Evolutionary conservation across 2,797 vertebrate genomes (phyloP), one percentile per base, ranked within the genome.

Genomic region (Denticeps clupeoides): DNA sequence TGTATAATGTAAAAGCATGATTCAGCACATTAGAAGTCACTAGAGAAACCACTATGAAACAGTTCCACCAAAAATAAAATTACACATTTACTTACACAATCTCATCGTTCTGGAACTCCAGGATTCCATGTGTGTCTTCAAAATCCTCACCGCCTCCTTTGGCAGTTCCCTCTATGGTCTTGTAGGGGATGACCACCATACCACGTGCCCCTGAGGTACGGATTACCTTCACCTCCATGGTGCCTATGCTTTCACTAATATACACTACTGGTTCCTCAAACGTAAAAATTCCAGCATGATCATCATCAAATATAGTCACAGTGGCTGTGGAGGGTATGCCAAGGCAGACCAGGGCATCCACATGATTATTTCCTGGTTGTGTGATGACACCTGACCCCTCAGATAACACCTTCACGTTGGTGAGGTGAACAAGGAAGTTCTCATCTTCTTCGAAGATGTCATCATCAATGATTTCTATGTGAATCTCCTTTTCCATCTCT

Each of bases 401-500:
- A 0, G 74, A 65, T 9, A 78, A 32, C 10, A 88, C 82, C 1
- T 69, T 83, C 41, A 90, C 75, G 0, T 90, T 89, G 72, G 84
- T 91, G 41, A 98, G 89, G 54, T 96, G 91, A 41, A 97, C 89
- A 48, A 89, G 73, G 69, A 98, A 97, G 57, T 94, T 89, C 60
- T 98, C 92, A 1, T 97, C 94, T 52, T 97, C 94, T 71, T 98
- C 93, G 58, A 97, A 97, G 52, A 96, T 93, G 41, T 98, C 93
- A 0, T 97, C 93, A 0, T 97, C 93, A 0, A 95, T 91, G 33
- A 97, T 93, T 45, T 90, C 82, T 1, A 97, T 80, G 3, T 75
- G 73, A 63, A 97, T 86, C 54, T 97, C 89, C 65, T 92, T 93
- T 48, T 92, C 88, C 0, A 77, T 92, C 72, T 98, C 91, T 0